Conservation (phyloP, 2,113 vertebrate species). For the Dasypus novemcinctus region DNA sequence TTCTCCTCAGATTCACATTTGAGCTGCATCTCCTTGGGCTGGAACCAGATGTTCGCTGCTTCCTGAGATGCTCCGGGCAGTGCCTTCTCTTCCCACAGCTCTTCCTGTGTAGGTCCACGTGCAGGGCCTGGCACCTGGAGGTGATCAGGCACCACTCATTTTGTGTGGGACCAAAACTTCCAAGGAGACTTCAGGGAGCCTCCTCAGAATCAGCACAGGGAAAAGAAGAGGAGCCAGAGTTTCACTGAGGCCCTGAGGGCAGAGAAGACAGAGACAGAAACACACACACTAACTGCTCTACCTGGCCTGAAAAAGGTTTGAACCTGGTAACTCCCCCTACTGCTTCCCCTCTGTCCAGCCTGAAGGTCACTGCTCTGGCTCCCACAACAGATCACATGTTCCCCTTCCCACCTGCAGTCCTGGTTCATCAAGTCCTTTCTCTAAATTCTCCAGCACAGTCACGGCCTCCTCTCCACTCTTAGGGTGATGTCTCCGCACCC, state of each 20-base stretch:
- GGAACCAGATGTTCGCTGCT: neutral
- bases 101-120: neutral
- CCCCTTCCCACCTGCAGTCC: neutral
- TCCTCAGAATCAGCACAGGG: slow-evolving; percentile 9
- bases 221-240: slow-evolving; percentile 6
- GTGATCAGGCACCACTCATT: slow-evolving; percentile 12
- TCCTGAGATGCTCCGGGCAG: neutral
- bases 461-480: slow-evolving; percentile 38
- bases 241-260: neutral
- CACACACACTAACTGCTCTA: neutral
- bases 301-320: neutral
- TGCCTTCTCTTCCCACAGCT: neutral
- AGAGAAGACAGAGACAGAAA: neutral
- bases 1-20: slow-evolving; percentile 17
- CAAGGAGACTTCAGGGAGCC: slow-evolving; percentile 42
- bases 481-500: slow-evolving; percentile 7
- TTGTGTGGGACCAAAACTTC: neutral
- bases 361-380: neutral
- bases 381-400: neutral
- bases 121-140: slow-evolving; percentile 33
- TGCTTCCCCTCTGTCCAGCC: slow-evolving; percentile 30
- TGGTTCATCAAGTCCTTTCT: too few relatives aligned
- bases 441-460: neutral
- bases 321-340: neutral
- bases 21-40: neutral